phyloP scores from a whole-genome alignment of 2,797 vertebrate genomes.

The Enteromius paludinosus region DNA sequence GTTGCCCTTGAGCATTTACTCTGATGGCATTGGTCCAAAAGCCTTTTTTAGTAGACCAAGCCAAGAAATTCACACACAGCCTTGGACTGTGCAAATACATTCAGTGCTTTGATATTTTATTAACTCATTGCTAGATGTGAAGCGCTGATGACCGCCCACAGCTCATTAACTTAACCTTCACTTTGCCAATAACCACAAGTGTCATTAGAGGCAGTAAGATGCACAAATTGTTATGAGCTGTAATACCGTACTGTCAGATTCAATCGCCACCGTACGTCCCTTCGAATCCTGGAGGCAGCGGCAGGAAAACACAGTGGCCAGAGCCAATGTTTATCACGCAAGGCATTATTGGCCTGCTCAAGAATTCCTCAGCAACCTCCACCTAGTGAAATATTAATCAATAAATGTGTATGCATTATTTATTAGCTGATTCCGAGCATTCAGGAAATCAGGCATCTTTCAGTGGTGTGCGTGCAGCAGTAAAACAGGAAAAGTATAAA shows the following conservation, averaged over 20 bases:
- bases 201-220: conserved; percentile 31
- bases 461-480: conserved; percentile 16
- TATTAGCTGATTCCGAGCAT: conserved; percentile 56
- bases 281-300: conserved; percentile 1
- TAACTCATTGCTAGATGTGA: not conserved
- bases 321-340: conserved; percentile 35
- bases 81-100: conserved; percentile 8
- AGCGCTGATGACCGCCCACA: conserved; percentile 22
- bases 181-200: conserved; percentile 38
- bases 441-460: conserved; percentile 47
- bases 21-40: conserved; percentile 35
- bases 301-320: conserved; percentile 36
- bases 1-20: conserved; percentile 36
- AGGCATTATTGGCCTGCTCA: conserved; percentile 45
- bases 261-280: conserved; percentile 24
- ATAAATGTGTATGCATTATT: conserved; percentile 69
- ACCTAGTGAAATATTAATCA: conserved; percentile 68
- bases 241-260: conserved; percentile 31
- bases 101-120: conserved; percentile 23
- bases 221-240: conserved; percentile 35
- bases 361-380: conserved; percentile 56
- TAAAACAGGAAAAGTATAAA: conserved; percentile 36
- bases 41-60: conserved; percentile 26
- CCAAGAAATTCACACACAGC: conserved; percentile 32
- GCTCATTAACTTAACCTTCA: conserved; percentile 42